These are phyloP conservation scores for Oryzias dopingdopingensis DNA, from an alignment of 2,797 vertebrate species.

Conservation along the genomic window DNA sequence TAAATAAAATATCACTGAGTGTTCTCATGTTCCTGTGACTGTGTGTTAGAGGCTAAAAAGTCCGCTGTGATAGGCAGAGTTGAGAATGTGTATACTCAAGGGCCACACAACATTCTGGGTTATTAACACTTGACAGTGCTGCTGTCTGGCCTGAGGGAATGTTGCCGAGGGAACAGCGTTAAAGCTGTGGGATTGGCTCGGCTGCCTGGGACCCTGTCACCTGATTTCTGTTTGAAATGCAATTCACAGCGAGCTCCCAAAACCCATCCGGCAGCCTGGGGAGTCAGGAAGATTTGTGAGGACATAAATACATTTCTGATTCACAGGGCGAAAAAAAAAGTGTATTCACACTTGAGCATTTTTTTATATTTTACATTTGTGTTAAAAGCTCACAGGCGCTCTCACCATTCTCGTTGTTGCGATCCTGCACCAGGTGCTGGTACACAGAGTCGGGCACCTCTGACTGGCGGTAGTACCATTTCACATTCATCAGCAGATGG, in stretches of 20 bases:
- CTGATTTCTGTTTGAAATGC: conserved; percentile 57
- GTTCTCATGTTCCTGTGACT: conserved; percentile 35
- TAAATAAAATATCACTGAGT: conserved; percentile 1
- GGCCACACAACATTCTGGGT: conserved; percentile 64
- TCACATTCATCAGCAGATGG: conserved; percentile 99
- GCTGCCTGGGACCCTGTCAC: conserved; percentile 33
- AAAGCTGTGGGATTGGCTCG: conserved; percentile 37
- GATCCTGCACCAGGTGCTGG: conserved; percentile 99
- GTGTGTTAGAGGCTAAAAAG: conserved; percentile 40
- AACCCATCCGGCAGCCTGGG: conserved; percentile 24
- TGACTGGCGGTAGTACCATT: conserved; percentile 99
- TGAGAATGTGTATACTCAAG: conserved; percentile 37
- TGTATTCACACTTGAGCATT: background rate
- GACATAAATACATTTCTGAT: conserved; percentile 13
- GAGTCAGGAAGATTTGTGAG: conserved; percentile 27
- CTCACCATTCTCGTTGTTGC: conserved; percentile 98
- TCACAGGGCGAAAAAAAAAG: background rate
- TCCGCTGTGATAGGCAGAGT: conserved; percentile 43
- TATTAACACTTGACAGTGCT: conserved; percentile 76
- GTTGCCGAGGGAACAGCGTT: conserved; percentile 73
- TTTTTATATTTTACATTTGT: conserved; percentile 20
- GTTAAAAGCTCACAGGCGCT: conserved; percentile 7
- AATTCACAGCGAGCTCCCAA: conserved; percentile 52
- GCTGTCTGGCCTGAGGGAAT: conserved; percentile 66
- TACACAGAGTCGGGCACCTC: conserved; percentile 99